These are phyloP conservation scores for Oreochromis niloticus DNA, from an alignment of 2,113 vertebrate genomes.

Conservation along the genomic window DNA sequence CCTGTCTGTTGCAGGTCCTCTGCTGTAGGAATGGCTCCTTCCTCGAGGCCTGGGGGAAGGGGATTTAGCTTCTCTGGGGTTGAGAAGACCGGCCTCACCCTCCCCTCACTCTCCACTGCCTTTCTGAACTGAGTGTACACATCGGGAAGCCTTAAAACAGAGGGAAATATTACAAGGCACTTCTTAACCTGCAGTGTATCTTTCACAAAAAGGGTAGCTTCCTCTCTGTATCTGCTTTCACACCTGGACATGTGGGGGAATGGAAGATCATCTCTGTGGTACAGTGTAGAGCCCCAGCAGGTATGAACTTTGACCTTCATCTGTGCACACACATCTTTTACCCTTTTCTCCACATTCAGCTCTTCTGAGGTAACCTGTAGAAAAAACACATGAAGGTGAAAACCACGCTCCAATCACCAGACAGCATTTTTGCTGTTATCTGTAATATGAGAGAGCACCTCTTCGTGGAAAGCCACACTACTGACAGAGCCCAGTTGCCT, in stretches of 20 bases:
- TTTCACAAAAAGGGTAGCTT: neutral
- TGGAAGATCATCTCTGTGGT: slow-evolving; percentile 78
- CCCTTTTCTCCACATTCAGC: slow-evolving; percentile 69
- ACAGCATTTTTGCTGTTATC: neutral
- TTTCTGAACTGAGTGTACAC: slow-evolving; percentile 82
- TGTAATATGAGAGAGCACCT: slow-evolving; percentile 57
- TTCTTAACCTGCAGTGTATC: neutral
- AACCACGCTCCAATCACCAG: neutral
- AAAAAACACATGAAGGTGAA: neutral
- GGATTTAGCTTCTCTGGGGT: slow-evolving; percentile 65
- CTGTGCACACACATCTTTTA: slow-evolving; percentile 69
- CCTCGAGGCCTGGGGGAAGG: slow-evolving; percentile 70
- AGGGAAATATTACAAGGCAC: neutral
- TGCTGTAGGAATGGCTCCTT: slow-evolving; percentile 68
- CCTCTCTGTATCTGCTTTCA: neutral
- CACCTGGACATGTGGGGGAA: slow-evolving; percentile 74
- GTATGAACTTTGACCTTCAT: slow-evolving; percentile 73
- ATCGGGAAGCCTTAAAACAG: slow-evolving; percentile 71
- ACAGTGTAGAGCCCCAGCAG: slow-evolving; percentile 78
- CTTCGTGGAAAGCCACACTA: slow-evolving; percentile 75
- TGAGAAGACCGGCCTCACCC: slow-evolving; percentile 62
- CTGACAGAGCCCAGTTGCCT: slow-evolving; percentile 73
- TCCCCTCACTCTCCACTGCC: slow-evolving; percentile 62
- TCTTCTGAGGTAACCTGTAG: slow-evolving; percentile 76
- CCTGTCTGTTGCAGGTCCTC: slow-evolving; percentile 73